These are phyloP conservation scores for Acanthosepion pharaonis DNA, from an alignment of 2,888 invertebrate genomes.

Conservation along the genomic window DNA sequence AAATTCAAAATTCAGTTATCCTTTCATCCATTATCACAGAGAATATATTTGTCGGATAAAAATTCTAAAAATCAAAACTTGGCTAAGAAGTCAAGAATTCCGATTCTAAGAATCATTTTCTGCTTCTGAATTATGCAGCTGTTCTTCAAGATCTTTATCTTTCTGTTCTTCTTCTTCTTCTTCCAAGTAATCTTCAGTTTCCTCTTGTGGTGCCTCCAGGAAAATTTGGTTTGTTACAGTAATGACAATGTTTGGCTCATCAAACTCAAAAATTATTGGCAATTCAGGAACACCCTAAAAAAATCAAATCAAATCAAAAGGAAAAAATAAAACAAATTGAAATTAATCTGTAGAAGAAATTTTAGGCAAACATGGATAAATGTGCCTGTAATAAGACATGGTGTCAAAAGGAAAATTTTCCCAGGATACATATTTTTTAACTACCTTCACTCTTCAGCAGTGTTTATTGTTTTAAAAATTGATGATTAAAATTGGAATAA, in stretches of 20 bases:
- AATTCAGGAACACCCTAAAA: conserved; percentile 12
- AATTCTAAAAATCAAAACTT: not conserved
- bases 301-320: too few species aligned
- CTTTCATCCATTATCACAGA: not conserved
- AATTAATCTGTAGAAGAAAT: not conserved
- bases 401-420: too few species aligned
- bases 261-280: conserved; percentile 34
- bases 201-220: not conserved
- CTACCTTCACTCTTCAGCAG: too few species aligned
- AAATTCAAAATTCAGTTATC: not conserved
- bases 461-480: too few species aligned
- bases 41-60: not conserved
- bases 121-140: not conserved
- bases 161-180: conserved; percentile 12
- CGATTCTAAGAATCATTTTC: not conserved
- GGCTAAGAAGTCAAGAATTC: not conserved
- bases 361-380: not conserved
- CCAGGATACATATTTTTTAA: too few species aligned
- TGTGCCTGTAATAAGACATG: too few species aligned
- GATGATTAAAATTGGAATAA: too few species aligned
- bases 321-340: too few species aligned
- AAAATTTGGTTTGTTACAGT: conserved; percentile 33
- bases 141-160: not conserved
- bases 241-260: not conserved
- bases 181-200: not conserved